These are phyloP conservation scores for Phoenicopterus ruber DNA, from an alignment of 2,113 vertebrate species.

Conservation along the genomic window DNA sequence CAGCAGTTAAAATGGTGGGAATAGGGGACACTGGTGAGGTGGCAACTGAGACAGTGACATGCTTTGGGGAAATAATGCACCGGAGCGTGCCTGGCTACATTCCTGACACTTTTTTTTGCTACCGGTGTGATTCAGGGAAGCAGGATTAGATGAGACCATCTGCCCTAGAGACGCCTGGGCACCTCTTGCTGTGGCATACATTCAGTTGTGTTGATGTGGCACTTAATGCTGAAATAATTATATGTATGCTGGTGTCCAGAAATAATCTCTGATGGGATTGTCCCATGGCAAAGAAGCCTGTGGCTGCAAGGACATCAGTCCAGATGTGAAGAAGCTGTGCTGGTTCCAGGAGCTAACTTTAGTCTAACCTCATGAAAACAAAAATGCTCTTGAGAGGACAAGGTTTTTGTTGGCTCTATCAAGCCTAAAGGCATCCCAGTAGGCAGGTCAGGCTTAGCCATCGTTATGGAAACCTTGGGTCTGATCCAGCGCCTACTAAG, in stretches of 20 bases:
- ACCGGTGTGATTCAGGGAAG: not conserved
- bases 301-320: not conserved
- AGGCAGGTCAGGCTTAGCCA: not conserved
- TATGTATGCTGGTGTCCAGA: not conserved
- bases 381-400: not conserved
- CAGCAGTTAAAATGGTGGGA: not conserved
- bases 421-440: not conserved
- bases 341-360: not conserved
- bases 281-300: not conserved
- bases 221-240: not conserved
- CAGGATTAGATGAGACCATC: not conserved
- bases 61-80: not conserved
- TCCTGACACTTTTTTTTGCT: not conserved
- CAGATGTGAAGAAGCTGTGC: not conserved
- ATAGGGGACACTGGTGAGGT: not conserved
- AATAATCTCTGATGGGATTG: not conserved
- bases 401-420: slow-evolving; percentile 21
- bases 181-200: not conserved
- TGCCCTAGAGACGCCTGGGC: not conserved
- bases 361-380: not conserved
- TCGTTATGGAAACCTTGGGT: not conserved
- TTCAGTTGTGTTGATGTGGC: not conserved
- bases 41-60: not conserved
- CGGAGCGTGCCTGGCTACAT: fast-evolving
- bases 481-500: not conserved